Evolutionary conservation across 2,113 vertebrate species (phyloP), one percentile per base, ranked within the genome.

Genomic region (Sinocyclocheilus maitianheensis): DNA sequence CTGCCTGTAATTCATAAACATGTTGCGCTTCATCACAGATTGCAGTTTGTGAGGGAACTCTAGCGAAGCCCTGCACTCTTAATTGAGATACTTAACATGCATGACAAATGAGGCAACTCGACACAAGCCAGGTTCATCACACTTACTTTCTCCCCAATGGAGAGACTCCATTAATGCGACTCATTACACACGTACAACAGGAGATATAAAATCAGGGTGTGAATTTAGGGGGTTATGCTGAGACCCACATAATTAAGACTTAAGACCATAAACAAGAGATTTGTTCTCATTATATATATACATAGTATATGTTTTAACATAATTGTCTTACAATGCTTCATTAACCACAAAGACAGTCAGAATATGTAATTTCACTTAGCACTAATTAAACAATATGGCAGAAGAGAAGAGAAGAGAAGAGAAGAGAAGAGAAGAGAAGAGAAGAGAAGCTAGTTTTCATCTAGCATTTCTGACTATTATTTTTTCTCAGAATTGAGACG

Each of bases 21-120:
- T 93, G 92, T 92, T 91, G 91, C 92, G 90, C 93, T 91, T 91
- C 91, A 92, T 94, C 91, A 91, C 71, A 83, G 81, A 89, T 88
- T 91, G 91, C 90, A 55, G 55, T 91, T 87, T 91, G 26, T 13
- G 81, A n/a, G 10, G 20, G 3, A 55, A 46, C 58, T 53, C 81
- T 9, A 72, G 69, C 24, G 4, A 58, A 51, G 67, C 71, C 72
- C 26, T 3, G 34, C 37, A 11, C 72, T 37, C 65, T 88, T 86
- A 79, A 88, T 88, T 86, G 84, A 86, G 80, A 88, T 78, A 78
- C 82, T 85, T 55, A 85, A 86, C 84, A 74, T 82, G 81, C 76
- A 74, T 74, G 80, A 85, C 24, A 71, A 88, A 82, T 77, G 77
- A 63, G 58, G 53, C 77, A 11, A 82, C 16, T 40, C 71, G 24